phyloP scores from a whole-genome alignment of 2,888 invertebrate species.

The Ferrisia virgata region DNA sequence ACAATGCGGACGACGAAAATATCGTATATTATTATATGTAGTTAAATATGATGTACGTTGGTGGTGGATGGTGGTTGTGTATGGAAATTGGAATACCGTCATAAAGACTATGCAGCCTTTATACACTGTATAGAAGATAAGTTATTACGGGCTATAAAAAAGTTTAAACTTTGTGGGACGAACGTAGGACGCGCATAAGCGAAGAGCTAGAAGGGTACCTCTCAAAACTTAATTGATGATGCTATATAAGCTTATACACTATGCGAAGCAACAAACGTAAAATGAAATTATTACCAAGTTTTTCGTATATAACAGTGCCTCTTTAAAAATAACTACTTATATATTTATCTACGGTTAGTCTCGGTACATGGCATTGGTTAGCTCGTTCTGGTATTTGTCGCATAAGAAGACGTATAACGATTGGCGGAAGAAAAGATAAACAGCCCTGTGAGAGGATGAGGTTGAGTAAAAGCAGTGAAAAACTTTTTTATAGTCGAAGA shows the following conservation, averaged over 20 bases:
- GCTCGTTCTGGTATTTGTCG: no score
- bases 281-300: constrained; percentile 1
- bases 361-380: no score
- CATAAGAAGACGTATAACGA: no score
- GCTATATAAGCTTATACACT: no score
- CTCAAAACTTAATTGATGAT: constrained; percentile 5
- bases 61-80: no score
- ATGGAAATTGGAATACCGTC: constrained; percentile 5
- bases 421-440: no score
- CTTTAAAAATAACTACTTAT: no score
- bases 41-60: no score
- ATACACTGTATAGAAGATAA: background rate
- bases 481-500: no score
- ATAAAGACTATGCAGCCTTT: background rate
- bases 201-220: background rate
- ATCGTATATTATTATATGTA: background rate
- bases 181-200: background rate
- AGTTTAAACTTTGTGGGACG: background rate
- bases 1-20: background rate
- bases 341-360: no score
- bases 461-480: no score
- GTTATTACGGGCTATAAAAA: constrained; percentile 4
- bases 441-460: no score
- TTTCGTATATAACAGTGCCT: background rate
- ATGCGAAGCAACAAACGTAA: constrained; percentile 10